Base-by-base conservation (phyloP, 2,113 vertebrate genomes). In the Malurus cyaneus region DNA sequence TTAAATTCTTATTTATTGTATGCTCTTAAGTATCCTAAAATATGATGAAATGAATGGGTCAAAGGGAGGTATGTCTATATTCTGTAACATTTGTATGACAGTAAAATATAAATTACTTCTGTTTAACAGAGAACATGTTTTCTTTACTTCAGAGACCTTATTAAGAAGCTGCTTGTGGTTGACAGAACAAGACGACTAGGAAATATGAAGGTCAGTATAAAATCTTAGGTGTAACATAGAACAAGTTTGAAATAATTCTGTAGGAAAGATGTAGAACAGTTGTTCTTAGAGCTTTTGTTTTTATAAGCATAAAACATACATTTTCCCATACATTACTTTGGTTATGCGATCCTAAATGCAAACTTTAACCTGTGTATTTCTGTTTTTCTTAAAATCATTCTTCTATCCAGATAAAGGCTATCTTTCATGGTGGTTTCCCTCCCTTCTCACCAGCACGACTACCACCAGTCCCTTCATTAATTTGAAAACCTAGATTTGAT, bases 91-190 rank as follows among this genome's bases (percentile, higher is more conserved):
- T 57, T 80, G 11, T 24, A 69, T 53, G 31, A 23, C 5, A 66
- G 44, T 67, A 39, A 50, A 54, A 62, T 84, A 52, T 32, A 71
- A 70, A 23, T 72, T 32, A 17, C 4, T 59, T 60, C 32, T 79
- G 7, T 39, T 42, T 54, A 57, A 54, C 41, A 79, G 8, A 76
- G 8, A 34, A 34, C 20, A 36, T 42, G 11, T 76, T 95, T 93
- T 66, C 49, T 89, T 85, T 95, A 32, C 60, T 76, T 54, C 89
- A 99, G 99, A 94, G 99, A 99, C 95, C 98, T 99, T 96, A 99
- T 99, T 96, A 99, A 98, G 98, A 99, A 99, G 53, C 98, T 99
- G 53, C 98, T 99, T 29, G 99, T 99, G 64, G 98, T 99, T 61
- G 99, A 99, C 96, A 98, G 99, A 88, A 99, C 99, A 44, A 97